A percentile compares a stretch with the other conserved stretches of the same genome.
Evolutionary conservation across 2,888 invertebrate species (phyloP).

Genomic region (Diaprepes abbreviatus): DNA sequence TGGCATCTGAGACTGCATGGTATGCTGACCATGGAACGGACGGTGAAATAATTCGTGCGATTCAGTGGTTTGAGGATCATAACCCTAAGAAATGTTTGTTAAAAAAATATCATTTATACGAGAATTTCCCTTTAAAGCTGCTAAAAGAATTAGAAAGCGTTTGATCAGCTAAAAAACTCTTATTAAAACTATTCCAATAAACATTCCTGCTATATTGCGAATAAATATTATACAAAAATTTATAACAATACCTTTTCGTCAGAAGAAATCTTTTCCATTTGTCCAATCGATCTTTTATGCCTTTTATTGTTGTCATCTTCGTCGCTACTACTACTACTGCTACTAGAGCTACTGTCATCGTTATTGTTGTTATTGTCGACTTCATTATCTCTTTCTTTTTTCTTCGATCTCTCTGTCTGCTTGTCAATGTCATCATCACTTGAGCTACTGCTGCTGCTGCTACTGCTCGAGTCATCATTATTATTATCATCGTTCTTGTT

Average conservation of each 20-base stretch:
- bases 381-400: constrained; percentile 9
- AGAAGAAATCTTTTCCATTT: constrained; percentile 56
- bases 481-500: constrained; percentile 31
- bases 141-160: too few relatives aligned
- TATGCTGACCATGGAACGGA: too few relatives aligned
- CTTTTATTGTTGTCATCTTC: constrained; percentile 34
- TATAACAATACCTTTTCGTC: constrained; percentile 55
- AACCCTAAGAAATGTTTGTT: too few relatives aligned
- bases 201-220: too few relatives aligned
- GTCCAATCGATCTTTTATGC: constrained; percentile 52
- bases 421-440: constrained; percentile 47
- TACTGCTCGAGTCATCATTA: constrained; percentile 43
- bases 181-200: too few relatives aligned
- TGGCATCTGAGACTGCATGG: too few relatives aligned
- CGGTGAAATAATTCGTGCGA: too few relatives aligned
- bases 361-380: constrained; percentile 4
- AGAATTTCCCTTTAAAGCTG: too few relatives aligned
- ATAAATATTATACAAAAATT: too few relatives aligned
- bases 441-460: constrained; percentile 2
- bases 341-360: constrained; percentile 19
- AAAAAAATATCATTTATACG: too few relatives aligned
- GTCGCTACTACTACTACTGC: constrained; percentile 24
- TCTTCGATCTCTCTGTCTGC: constrained; percentile 7
- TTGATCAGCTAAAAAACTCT: too few relatives aligned
- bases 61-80: too few relatives aligned